phyloP scores from a whole-genome alignment of 2,888 invertebrate genomes.

The Cryptocephalus primarius region DNA sequence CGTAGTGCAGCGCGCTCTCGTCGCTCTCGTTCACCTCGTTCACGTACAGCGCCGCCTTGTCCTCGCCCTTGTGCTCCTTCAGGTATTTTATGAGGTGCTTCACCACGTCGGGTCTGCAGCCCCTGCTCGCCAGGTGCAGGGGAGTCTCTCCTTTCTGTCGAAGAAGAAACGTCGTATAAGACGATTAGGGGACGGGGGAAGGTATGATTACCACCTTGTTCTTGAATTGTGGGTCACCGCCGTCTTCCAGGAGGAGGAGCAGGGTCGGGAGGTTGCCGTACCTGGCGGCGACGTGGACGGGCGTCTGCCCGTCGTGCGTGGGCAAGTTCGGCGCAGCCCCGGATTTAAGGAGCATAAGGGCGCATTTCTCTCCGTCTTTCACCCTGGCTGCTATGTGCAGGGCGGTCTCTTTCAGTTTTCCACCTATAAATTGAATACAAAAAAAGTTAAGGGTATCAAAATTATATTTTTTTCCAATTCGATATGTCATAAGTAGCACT shows the following conservation, averaged over 20 bases:
- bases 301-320: constrained; percentile 93
- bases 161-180: background rate
- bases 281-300: constrained; percentile 91
- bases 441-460: no score
- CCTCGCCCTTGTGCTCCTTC: constrained; percentile 62
- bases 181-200: background rate
- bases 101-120: constrained; percentile 77
- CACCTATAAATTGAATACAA: constrained; percentile 42
- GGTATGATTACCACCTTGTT: constrained; percentile 49
- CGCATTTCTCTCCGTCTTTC: constrained; percentile 84
- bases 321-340: constrained; percentile 94
- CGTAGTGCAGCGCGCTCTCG: constrained; percentile 89
- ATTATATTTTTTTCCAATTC: no score
- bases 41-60: constrained; percentile 72
- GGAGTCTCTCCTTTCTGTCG: constrained; percentile 86
- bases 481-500: no score
- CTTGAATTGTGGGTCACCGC: constrained; percentile 83
- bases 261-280: constrained; percentile 84
- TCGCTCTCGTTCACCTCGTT: constrained; percentile 86
- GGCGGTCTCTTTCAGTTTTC: constrained; percentile 84
- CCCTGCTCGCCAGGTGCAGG: constrained; percentile 84
- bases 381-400: constrained; percentile 95
- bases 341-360: constrained; percentile 93
- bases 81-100: constrained; percentile 76
- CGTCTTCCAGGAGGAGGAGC: constrained; percentile 79